Evolutionary conservation across 1,140 invertebrate genomes (phyloP).

Genomic region (Periplaneta americana): DNA sequence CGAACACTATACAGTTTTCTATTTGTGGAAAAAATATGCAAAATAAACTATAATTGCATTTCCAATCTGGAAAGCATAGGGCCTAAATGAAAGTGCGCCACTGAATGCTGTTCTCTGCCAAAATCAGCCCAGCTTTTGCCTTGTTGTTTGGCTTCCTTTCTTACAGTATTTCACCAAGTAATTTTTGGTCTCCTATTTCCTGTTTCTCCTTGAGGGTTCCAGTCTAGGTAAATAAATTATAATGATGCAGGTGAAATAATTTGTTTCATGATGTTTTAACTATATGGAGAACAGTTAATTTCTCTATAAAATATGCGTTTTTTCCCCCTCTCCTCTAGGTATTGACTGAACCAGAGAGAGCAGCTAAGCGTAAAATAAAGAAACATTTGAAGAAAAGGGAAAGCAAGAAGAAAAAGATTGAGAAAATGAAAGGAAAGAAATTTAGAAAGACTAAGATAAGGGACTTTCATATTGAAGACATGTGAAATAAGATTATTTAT

Average conservation of each 20-base stretch:
- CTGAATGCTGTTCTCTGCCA: too few relatives aligned
- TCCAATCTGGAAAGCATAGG: too few relatives aligned
- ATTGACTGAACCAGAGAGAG: slow-evolving; percentile 68
- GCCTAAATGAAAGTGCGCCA: too few relatives aligned
- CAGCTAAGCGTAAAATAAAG: slow-evolving; percentile 69
- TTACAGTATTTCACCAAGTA: too few relatives aligned
- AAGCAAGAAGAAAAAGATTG: slow-evolving; percentile 62
- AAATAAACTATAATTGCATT: too few relatives aligned
- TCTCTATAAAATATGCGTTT: neutral
- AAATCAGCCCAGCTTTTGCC: too few relatives aligned
- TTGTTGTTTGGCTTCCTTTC: too few relatives aligned
- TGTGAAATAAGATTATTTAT: slow-evolving; percentile 20
- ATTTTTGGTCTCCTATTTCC: too few relatives aligned
- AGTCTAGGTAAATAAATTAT: slow-evolving; percentile 1
- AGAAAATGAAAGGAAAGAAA: slow-evolving; percentile 44
- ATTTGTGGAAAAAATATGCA: too few relatives aligned
- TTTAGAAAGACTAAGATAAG: slow-evolving; percentile 30
- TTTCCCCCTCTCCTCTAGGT: too few relatives aligned
- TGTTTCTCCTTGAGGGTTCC: neutral
- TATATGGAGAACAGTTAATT: neutral
- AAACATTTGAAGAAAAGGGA: slow-evolving; percentile 70
- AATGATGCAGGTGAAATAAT: neutral
- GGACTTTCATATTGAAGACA: slow-evolving; percentile 26
- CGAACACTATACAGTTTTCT: too few relatives aligned
- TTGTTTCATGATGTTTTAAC: slow-evolving; percentile 27